Evolutionary conservation across 2,797 vertebrate species (phyloP), one percentile per base, ranked within the genome.

Genomic region (Sebastes iracundus): DNA sequence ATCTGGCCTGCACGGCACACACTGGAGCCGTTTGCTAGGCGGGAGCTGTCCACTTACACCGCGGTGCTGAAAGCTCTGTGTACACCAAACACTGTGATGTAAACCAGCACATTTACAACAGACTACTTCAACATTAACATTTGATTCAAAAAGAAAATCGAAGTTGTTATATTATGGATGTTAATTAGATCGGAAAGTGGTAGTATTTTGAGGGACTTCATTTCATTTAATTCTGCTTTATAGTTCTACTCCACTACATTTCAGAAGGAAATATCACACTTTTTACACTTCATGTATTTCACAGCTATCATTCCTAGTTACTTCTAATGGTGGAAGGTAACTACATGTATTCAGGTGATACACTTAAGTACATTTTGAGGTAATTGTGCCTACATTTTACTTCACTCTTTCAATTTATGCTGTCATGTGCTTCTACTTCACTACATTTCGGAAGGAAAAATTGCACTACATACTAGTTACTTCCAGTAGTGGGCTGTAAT

Each of bases 1-100:
- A 94, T 93, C 92, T 94, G 93, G 91, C 86, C 88, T 16, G 53
- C 75, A 7, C 72, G 5, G 72, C 79, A 75, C 68, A 65, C 69
- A 6, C 72, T 22, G 55, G 59, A 73, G 82, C 67, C 80, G 32
- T 80, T 86, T 87, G 25, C 69, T 33, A 75, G 53, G 28, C 72
- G 42, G 86, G 86, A 92, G 87, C 81, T 83, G 84, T 82, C 85
- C 83, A 74, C 77, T 88, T 67, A 66, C 33, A 75, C 53, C 10
- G 64, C 42, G 69, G 81, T 74, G 76, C 88, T 89, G 83, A 89
- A 93, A 92, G 16, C 79, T 27, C 52, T 69, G 27, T 59, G 62
- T 33, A 61, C 75, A 46, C 61, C 73, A 46, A 52, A 59, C 73
- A 53, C 33, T 46, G 72, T 20, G 62, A 23, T 67, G 38, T 35